A percentile compares a stretch with the other conserved stretches of the same genome.
phyloP scores from a whole-genome alignment of 1,140 invertebrate genomes.

The Drosophila pectinifera region DNA sequence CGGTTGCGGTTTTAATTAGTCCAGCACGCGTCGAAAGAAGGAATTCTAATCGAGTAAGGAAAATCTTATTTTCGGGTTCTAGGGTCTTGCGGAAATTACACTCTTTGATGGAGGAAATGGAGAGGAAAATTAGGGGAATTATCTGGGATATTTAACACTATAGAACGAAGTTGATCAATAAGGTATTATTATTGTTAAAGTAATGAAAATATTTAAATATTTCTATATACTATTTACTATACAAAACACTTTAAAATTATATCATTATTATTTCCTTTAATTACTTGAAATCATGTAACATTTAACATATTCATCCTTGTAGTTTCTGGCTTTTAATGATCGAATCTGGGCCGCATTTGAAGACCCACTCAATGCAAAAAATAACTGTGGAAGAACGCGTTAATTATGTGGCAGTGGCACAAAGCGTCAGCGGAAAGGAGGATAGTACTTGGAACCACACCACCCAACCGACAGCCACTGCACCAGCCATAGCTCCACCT shows the following conservation, averaged over 20 bases:
- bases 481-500: background rate
- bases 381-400: conserved; percentile 67
- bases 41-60: conserved; percentile 27
- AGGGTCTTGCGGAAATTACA: background rate
- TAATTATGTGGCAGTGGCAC: conserved; percentile 75
- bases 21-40: conserved; percentile 49
- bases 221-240: no score
- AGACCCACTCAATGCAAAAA: conserved; percentile 54
- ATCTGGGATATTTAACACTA: no score
- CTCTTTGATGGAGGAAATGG: background rate
- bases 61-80: background rate
- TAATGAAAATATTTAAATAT: no score
- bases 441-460: conserved; percentile 59
- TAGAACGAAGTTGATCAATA: background rate
- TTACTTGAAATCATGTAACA: background rate
- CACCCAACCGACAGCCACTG: conserved; percentile 26
- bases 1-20: conserved; percentile 67
- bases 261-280: background rate
- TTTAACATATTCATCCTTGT: background rate
- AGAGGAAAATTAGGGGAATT: background rate
- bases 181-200: background rate
- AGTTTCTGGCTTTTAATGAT: background rate
- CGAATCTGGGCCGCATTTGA: background rate
- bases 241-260: background rate
- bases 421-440: conserved; percentile 56